phyloP scores from a whole-genome alignment of 2,113 vertebrate species.

The Zingel zingel region DNA sequence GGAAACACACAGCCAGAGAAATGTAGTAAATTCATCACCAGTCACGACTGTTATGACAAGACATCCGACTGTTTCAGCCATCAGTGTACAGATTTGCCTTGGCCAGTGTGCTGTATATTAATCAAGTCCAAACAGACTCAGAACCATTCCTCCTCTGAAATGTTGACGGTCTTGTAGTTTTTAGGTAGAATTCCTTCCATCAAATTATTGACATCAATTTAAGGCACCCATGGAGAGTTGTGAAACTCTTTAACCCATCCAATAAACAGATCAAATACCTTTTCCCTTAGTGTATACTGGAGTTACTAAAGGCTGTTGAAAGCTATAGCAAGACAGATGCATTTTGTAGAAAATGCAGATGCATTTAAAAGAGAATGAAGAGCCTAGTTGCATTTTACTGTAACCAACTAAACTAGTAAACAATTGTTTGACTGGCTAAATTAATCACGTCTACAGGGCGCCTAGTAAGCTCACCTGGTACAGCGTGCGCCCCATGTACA shows the following conservation, averaged over 20 bases:
- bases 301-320: not conserved
- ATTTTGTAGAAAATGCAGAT: not conserved
- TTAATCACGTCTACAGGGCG: not conserved
- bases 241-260: slow-evolving; percentile 27
- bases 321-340: not conserved
- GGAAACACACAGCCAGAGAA: slow-evolving; percentile 36
- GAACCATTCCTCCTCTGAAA: slow-evolving; percentile 44
- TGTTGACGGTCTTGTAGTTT: slow-evolving; percentile 30
- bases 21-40: slow-evolving; percentile 51
- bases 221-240: slow-evolving; percentile 7
- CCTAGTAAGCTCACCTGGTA: too few species aligned
- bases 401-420: not conserved
- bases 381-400: not conserved
- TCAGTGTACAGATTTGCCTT: slow-evolving; percentile 64
- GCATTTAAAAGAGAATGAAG: not conserved
- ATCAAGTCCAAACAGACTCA: slow-evolving; percentile 48
- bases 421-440: not conserved
- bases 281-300: not conserved
- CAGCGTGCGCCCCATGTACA: too few species aligned
- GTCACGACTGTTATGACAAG: slow-evolving; percentile 48
- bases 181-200: slow-evolving; percentile 59
- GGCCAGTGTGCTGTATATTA: slow-evolving; percentile 29
- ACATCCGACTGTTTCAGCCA: slow-evolving; percentile 64
- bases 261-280: slow-evolving; percentile 40
- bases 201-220: slow-evolving; percentile 37